phyloP scores from a whole-genome alignment of 2,113 vertebrate genomes.

The Oenanthe melanoleuca region DNA sequence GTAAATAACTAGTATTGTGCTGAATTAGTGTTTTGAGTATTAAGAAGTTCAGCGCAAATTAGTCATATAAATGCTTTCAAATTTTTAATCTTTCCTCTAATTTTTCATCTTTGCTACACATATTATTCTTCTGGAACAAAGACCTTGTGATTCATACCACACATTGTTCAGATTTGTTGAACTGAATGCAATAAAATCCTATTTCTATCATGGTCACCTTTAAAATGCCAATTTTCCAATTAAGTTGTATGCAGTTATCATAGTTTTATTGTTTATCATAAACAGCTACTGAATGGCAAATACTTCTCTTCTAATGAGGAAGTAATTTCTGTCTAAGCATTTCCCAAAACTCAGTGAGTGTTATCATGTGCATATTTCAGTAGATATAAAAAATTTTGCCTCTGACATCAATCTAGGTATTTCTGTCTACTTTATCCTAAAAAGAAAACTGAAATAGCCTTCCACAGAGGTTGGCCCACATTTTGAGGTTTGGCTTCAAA shows the following conservation, averaged over 20 bases:
- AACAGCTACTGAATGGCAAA: background rate
- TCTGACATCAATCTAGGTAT: background rate
- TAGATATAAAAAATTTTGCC: background rate
- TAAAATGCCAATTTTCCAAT: background rate
- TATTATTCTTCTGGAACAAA: background rate
- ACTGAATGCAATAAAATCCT: background rate
- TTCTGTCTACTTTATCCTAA: background rate
- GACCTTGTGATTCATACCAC: background rate
- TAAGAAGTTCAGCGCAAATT: slow-evolving; percentile 15
- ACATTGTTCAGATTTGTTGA: background rate
- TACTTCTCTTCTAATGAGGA: background rate
- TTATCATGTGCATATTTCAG: background rate
- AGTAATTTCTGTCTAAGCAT: background rate
- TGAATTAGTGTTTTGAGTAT: slow-evolving; percentile 3
- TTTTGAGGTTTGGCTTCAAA: background rate
- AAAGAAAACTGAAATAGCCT: background rate
- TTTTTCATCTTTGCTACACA: background rate
- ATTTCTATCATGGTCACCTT: background rate
- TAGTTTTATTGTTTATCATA: background rate
- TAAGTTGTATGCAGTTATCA: background rate
- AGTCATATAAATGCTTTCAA: background rate
- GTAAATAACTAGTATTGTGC: slow-evolving; percentile 35
- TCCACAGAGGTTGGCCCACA: background rate
- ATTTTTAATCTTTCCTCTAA: slow-evolving; percentile 23
- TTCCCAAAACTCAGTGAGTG: background rate